Evolutionary conservation across 2,113 vertebrate genomes (phyloP).

Genomic region (Platysternon megacephalum): DNA sequence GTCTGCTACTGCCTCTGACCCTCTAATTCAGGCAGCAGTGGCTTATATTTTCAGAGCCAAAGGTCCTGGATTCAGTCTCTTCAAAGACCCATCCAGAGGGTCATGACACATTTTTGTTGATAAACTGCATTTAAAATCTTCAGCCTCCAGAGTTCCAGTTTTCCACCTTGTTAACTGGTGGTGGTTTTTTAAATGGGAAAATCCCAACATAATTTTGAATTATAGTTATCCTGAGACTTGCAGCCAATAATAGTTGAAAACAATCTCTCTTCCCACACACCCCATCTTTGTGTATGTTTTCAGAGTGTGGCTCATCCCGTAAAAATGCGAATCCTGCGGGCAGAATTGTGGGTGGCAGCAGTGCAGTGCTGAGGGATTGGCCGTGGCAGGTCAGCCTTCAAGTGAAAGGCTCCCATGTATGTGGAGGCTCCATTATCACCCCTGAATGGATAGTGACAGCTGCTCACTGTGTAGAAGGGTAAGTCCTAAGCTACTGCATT

Average conservation of each 20-base stretch:
- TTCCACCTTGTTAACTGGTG: not conserved
- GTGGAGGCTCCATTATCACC: slow-evolving; percentile 92
- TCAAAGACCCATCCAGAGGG: not conserved
- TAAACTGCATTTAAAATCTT: not conserved
- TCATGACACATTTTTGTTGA: not conserved
- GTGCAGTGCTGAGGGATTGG: slow-evolving; percentile 84
- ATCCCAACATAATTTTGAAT: not conserved
- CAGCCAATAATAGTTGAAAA: not conserved
- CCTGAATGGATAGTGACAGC: slow-evolving; percentile 90
- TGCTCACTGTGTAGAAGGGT: slow-evolving; percentile 94
- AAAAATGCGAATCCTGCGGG: not conserved
- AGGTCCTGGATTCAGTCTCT: not conserved
- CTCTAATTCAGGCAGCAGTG: not conserved
- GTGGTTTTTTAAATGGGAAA: not conserved
- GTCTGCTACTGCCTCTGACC: not conserved
- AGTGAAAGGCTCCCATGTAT: slow-evolving; percentile 79
- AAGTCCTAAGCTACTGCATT: slow-evolving; percentile 40
- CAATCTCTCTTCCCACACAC: not conserved
- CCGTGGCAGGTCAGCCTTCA: slow-evolving; percentile 97
- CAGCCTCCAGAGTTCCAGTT: not conserved
- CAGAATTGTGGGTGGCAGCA: slow-evolving; percentile 90
- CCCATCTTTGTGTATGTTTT: not conserved
- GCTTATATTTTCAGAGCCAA: not conserved
- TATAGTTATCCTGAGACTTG: not conserved
- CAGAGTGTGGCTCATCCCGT: slow-evolving; percentile 85